phyloP scores from a whole-genome alignment of 2,797 vertebrate genomes.

The Ara ararauna region DNA sequence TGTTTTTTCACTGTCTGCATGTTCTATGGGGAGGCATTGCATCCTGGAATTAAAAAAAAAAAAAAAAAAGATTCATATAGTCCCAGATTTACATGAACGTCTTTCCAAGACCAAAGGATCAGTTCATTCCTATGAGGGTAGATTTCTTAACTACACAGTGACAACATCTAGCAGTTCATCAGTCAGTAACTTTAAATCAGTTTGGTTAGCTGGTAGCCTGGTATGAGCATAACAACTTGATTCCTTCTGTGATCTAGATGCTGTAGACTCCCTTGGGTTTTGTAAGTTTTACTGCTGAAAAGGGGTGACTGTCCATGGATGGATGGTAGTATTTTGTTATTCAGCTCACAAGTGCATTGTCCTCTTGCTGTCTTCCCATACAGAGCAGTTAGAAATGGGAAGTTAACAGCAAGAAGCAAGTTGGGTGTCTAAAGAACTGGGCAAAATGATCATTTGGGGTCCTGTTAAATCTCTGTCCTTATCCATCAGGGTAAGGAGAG shows the following conservation, averaged over 20 bases:
- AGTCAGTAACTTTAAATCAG: neutral
- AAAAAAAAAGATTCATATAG: neutral
- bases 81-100: neutral
- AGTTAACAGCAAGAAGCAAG: neutral
- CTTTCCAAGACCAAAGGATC: neutral
- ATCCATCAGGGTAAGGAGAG: neutral
- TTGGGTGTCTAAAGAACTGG: neutral
- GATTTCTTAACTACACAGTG: neutral
- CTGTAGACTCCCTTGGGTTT: neutral
- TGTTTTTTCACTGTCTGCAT: neutral
- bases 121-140: neutral
- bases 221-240: neutral
- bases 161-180: neutral
- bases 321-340: neutral
- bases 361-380: neutral
- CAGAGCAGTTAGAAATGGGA: neutral
- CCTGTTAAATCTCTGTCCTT: neutral
- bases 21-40: neutral
- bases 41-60: neutral
- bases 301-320: neutral
- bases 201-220: neutral
- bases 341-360: neutral
- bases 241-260: neutral
- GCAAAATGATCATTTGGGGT: neutral
- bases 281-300: neutral